Evolutionary conservation across 2,888 invertebrate genomes (phyloP).

Genomic region (Agrotis puta): DNA sequence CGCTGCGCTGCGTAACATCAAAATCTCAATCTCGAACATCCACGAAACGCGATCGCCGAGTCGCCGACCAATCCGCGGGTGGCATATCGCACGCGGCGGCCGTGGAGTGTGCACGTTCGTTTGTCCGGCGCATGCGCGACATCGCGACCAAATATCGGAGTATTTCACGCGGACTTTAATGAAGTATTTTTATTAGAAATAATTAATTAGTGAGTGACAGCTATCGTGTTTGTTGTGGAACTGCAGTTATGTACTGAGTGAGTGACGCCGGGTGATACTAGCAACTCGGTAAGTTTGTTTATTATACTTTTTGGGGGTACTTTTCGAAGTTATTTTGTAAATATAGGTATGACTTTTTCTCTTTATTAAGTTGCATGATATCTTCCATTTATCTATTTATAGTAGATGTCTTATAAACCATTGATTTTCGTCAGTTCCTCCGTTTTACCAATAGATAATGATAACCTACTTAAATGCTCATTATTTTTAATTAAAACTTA

Average conservation of each 20-base stretch:
- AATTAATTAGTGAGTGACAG: slow-evolving; percentile 62
- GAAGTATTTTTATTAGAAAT: slow-evolving; percentile 32
- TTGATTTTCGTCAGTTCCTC: neutral
- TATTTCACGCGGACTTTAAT: slow-evolving; percentile 54
- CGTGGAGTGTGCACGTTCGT: slow-evolving; percentile 43
- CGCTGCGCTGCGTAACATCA: neutral
- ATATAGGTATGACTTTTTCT: neutral
- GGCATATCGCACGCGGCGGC: slow-evolving; percentile 62
- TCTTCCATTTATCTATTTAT: neutral
- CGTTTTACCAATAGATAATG: neutral
- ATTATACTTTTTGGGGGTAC: slow-evolving; percentile 45
- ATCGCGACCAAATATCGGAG: slow-evolving; percentile 39
- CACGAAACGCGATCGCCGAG: slow-evolving; percentile 13
- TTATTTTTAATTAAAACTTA: neutral
- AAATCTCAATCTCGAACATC: slow-evolving; percentile 9
- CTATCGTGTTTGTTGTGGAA: slow-evolving; percentile 61
- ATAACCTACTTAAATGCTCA: neutral
- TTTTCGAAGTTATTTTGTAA: slow-evolving; percentile 17
- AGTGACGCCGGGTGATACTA: slow-evolving; percentile 39
- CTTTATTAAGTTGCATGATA: neutral
- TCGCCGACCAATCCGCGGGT: neutral
- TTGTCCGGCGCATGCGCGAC: slow-evolving; percentile 11
- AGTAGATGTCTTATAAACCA: neutral
- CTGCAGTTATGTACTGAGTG: slow-evolving; percentile 54
- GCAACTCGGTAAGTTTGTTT: slow-evolving; percentile 57